Evolutionary conservation across 2,113 vertebrate genomes (phyloP), one percentile per base, ranked within the genome.

Genomic region (Engystomops pustulosus): DNA sequence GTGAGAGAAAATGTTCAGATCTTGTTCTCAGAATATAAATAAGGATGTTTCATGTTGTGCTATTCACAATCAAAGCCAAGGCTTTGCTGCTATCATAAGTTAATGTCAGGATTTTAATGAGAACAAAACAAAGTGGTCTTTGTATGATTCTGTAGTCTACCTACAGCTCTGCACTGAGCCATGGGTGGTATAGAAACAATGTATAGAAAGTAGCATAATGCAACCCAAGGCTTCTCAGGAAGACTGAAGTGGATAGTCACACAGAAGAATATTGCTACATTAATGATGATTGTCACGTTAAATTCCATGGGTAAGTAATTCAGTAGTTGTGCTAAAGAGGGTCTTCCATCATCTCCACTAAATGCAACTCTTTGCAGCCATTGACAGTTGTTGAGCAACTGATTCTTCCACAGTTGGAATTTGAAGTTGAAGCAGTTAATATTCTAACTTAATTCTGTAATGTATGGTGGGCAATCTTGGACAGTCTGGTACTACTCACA

Each of bases 1-100:
- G 38, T 34, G 34, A 80, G 23, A 55, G 41, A 60, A 71, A 53
- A 34, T 30, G 67, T 45, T 60, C 34, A 81, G 25, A 51, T 80
- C 38, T 79, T 79, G 53, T 67, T 38, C 51, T 60, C 32, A 41
- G 75, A 78, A 78, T 81, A 70, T 70, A 51, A 68, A 81, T 69
- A 68, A 53, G 79, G 65, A 49, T 17, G 18, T 49, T 80, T 80
- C 45, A 51, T 81, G 79, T 81, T 69, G 41, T 51, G 62, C 45
- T 68, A 68, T 80, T 67, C 38, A 47, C 25, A 68, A 20, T 4
- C 23, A 80, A 68, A 65, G 78, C 44, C 55, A 80, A 15, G 11
- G 27, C 45, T 68, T 49, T 47, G n/a, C 44, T 67, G 17, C 58
- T 80, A 18, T 67, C 78, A 49, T 68, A 47, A 80, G 58, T 68